Conservation (phyloP, 2,113 vertebrate genomes). For the Malaclemys terrapin region DNA sequence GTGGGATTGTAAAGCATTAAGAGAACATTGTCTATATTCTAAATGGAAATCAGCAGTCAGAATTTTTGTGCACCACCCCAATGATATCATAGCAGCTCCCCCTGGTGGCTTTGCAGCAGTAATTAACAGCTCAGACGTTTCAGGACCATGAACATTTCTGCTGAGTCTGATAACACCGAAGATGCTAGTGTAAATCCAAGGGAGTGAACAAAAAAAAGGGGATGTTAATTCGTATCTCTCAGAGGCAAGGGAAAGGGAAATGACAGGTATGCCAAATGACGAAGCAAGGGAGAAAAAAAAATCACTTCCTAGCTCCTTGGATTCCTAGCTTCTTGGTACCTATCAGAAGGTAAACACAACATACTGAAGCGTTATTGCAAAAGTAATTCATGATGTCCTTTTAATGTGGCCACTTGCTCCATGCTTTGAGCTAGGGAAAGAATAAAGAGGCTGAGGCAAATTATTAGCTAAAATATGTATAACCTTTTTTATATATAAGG, state of each 20-base stretch:
- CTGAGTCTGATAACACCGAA: background rate
- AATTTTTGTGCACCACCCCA: background rate
- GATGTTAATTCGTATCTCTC: fast-evolving
- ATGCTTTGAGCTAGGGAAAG: background rate
- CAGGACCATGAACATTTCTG: background rate
- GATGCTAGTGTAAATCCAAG: background rate
- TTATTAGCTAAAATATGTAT: background rate
- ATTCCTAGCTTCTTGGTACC: background rate
- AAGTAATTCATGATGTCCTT: background rate
- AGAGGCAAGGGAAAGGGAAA: background rate
- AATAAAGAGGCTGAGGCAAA: background rate
- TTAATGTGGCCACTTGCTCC: background rate
- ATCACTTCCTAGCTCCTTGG: background rate
- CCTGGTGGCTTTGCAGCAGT: background rate
- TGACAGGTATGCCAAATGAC: background rate
- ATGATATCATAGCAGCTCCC: fast-evolving
- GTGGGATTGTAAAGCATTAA: background rate
- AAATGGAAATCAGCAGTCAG: background rate
- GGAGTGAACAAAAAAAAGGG: background rate
- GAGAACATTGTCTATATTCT: background rate
- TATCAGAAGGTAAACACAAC: background rate
- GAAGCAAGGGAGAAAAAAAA: fast-evolving
- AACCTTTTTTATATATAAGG: background rate
- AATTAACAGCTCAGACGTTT: fast-evolving
- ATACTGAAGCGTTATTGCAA: background rate